These are phyloP conservation scores for Oplegnathus fasciatus DNA, from an alignment of 2,113 vertebrate genomes.

Conservation along the genomic window DNA sequence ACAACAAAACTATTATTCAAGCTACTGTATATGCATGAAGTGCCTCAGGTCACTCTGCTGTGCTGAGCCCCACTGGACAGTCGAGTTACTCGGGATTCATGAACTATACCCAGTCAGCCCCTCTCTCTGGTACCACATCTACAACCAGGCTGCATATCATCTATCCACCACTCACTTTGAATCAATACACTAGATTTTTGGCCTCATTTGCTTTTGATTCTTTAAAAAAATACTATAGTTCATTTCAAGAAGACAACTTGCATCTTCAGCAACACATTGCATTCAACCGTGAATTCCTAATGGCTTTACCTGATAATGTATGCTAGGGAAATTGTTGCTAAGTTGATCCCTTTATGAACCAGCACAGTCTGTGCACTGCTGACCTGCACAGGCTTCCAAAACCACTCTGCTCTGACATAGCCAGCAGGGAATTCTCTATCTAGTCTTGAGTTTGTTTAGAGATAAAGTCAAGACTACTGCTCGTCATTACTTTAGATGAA, in stretches of 20 bases:
- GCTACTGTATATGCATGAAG: neutral
- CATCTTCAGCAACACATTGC: neutral
- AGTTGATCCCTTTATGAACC: slow-evolving; percentile 17
- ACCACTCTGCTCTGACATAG: neutral
- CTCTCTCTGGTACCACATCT: neutral
- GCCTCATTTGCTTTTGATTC: neutral
- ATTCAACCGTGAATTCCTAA: neutral
- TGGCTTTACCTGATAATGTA: slow-evolving; percentile 21
- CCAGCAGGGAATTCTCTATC: slow-evolving; percentile 8
- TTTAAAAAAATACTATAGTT: neutral
- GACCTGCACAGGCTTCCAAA: slow-evolving; percentile 3
- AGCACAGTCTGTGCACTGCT: slow-evolving; percentile 5
- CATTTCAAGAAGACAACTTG: neutral
- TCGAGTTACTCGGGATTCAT: neutral
- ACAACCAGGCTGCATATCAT: neutral
- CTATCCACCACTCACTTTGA: neutral
- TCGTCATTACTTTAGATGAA: too few relatives aligned
- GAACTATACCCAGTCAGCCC: neutral
- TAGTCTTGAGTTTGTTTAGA: slow-evolving; percentile 10
- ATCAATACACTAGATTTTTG: neutral
- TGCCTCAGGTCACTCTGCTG: neutral
- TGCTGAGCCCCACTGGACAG: neutral
- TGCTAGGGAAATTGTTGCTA: neutral
- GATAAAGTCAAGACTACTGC: neutral
- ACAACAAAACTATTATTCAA: slow-evolving; percentile 1